Conservation (phyloP, 2,113 vertebrate species). For the Anser cygnoides region DNA sequence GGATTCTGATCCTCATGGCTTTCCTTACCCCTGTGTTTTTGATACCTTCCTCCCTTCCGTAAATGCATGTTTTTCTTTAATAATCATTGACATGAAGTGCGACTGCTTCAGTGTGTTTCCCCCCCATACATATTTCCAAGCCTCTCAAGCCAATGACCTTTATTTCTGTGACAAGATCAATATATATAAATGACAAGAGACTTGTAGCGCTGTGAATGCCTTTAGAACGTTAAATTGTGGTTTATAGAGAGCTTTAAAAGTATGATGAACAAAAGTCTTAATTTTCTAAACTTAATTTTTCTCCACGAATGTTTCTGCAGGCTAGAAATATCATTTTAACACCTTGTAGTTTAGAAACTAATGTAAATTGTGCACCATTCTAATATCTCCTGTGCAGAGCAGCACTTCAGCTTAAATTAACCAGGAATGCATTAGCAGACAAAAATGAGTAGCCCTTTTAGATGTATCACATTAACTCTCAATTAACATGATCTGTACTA, state of each 20-base stretch:
- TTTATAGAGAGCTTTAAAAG: background rate
- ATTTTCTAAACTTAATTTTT: background rate
- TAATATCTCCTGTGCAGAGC: background rate
- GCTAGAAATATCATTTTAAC: background rate
- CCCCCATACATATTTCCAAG: background rate
- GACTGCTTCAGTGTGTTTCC: background rate
- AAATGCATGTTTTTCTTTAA: conserved; percentile 20
- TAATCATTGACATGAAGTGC: background rate
- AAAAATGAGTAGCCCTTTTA: background rate
- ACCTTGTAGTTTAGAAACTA: background rate
- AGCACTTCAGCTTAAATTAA: background rate
- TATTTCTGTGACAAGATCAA: conserved; percentile 43
- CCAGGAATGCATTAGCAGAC: background rate
- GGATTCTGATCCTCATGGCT: conserved; percentile 34
- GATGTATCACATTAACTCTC: background rate
- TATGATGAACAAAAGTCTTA: background rate
- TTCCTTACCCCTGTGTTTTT: conserved; percentile 55
- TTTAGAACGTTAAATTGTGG: background rate
- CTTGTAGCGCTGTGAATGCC: background rate
- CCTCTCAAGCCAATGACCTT: conserved; percentile 17
- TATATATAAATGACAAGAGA: conserved; percentile 8
- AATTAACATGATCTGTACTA: background rate
- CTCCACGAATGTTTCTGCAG: background rate
- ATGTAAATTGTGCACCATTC: background rate
- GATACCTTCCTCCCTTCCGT: background rate